Conservation (phyloP, 2,888 invertebrate species). For the Tethea ocularis region DNA sequence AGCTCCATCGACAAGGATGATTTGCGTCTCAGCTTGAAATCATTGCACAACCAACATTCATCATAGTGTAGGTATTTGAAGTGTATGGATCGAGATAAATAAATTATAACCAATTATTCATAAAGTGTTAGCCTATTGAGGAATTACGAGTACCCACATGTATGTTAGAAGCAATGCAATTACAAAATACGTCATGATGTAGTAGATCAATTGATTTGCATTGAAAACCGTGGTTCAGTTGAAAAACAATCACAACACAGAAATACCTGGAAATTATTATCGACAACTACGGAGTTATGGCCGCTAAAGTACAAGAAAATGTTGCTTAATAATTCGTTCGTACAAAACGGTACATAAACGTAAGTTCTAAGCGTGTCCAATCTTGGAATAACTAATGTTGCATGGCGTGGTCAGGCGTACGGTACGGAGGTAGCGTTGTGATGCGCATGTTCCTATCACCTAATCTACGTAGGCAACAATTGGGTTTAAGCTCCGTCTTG, state of each 20-base stretch:
- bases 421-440: slow-evolving; percentile 17
- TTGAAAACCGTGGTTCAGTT: background rate
- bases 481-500: slow-evolving; percentile 1
- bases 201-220: background rate
- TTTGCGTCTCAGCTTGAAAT: background rate
- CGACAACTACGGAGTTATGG: background rate
- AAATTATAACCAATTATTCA: slow-evolving; percentile 1
- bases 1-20: slow-evolving; percentile 34
- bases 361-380: slow-evolving; percentile 26
- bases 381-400: slow-evolving; percentile 31
- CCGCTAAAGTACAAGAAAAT: slow-evolving; percentile 3
- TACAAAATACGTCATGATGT: background rate
- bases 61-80: background rate
- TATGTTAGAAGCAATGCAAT: background rate
- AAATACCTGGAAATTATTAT: background rate
- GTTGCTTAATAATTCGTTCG: slow-evolving; percentile 15
- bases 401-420: slow-evolving; percentile 14
- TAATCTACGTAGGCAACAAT: slow-evolving; percentile 16
- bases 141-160: too few species aligned
- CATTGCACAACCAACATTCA: slow-evolving; percentile 3
- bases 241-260: background rate
- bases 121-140: slow-evolving; percentile 1
- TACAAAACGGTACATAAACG: slow-evolving; percentile 25
- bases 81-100: slow-evolving; percentile 6
- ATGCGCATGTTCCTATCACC: slow-evolving; percentile 29